Conservation (phyloP, 1,140 invertebrate species). For the Andricus grossulariae region DNA sequence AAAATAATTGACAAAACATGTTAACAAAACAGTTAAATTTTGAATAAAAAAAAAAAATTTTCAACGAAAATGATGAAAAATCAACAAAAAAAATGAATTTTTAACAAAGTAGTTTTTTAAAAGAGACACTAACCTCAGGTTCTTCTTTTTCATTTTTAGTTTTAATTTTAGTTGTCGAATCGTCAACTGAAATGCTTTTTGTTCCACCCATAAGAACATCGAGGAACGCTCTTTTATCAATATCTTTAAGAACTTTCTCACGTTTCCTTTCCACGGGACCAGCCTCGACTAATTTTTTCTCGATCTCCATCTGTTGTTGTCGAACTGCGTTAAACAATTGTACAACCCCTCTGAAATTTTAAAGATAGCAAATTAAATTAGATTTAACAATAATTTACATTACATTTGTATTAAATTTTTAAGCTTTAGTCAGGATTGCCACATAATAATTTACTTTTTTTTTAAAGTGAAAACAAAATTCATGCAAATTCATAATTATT, state of each 20-base stretch:
- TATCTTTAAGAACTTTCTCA: conserved; percentile 88
- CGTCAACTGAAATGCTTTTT: conserved; percentile 73
- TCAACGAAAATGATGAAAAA: too few relatives aligned
- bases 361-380: conserved; percentile 36
- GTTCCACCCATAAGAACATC: conserved; percentile 86
- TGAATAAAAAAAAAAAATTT: too few relatives aligned
- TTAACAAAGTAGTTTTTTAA: background rate
- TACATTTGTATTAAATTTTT: too few relatives aligned
- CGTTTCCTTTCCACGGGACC: conserved; percentile 87
- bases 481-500: too few relatives aligned
- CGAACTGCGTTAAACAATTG: conserved; percentile 94
- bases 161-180: conserved; percentile 41
- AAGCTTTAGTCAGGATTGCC: too few relatives aligned
- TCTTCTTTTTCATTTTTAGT: conserved; percentile 43
- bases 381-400: background rate
- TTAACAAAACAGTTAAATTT: too few relatives aligned
- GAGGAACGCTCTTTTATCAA: conserved; percentile 89
- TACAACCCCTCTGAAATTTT: conserved; percentile 86
- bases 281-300: conserved; percentile 83
- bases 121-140: conserved; percentile 18
- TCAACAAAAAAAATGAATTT: too few relatives aligned
- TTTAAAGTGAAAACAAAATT: too few relatives aligned
- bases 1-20: too few relatives aligned
- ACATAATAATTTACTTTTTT: too few relatives aligned
- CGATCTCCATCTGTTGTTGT: conserved; percentile 87